Conservation (phyloP, 2,797 vertebrate genomes). For the Triplophysa bombifrons region DNA sequence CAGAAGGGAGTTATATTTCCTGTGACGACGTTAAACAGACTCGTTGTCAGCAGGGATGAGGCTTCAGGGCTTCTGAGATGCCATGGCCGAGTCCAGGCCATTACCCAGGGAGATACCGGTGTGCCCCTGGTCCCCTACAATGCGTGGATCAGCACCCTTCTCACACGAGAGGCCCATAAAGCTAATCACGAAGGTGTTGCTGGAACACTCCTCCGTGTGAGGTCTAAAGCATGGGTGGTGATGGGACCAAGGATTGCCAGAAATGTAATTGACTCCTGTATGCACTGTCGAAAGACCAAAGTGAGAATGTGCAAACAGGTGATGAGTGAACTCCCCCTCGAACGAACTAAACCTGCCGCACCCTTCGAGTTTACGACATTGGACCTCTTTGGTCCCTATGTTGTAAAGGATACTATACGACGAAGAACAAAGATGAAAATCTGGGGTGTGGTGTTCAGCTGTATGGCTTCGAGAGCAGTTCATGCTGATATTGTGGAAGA, state of each 20-base stretch:
- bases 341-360: not conserved
- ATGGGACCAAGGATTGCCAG: slow-evolving; percentile 38
- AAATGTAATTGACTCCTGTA: slow-evolving; percentile 32
- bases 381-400: not conserved
- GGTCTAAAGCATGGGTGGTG: slow-evolving; percentile 50
- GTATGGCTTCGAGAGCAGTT: slow-evolving; percentile 10
- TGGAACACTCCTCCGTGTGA: slow-evolving; percentile 48
- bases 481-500: slow-evolving; percentile 9
- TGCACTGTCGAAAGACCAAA: slow-evolving; percentile 30
- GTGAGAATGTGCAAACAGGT: slow-evolving; percentile 17
- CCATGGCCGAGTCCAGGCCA: no score
- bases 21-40: no score
- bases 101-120: no score
- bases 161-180: not conserved
- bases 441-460: not conserved
- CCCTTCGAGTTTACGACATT: slow-evolving; percentile 46
- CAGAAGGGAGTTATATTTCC: not conserved
- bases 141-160: no score
- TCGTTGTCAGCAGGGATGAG: no score
- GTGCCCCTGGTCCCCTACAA: no score
- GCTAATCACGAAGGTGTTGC: slow-evolving; percentile 49
- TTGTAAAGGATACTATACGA: not conserved
- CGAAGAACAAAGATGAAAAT: no score
- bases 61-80: no score
- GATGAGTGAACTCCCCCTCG: slow-evolving; percentile 8